These are phyloP conservation scores for Datnioides undecimradiatus DNA, from an alignment of 2,113 vertebrate species.

Conservation along the genomic window DNA sequence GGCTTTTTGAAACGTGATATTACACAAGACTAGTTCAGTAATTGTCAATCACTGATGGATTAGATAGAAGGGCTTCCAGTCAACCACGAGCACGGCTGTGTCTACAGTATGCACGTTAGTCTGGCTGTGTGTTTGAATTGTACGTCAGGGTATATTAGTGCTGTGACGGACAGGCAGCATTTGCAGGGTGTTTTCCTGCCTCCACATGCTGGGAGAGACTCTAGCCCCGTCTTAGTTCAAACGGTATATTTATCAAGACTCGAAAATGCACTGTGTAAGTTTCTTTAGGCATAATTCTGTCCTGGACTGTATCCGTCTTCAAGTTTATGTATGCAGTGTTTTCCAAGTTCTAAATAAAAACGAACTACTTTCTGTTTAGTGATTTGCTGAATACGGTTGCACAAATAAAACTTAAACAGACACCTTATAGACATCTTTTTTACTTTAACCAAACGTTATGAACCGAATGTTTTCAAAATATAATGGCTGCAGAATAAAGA, in stretches of 20 bases:
- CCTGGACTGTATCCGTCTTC: neutral
- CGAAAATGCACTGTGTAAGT: slow-evolving; percentile 14
- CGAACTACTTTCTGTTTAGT: neutral
- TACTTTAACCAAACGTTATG: no score
- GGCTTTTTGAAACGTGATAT: slow-evolving; percentile 5
- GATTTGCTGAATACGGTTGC: neutral
- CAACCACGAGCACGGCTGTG: slow-evolving; percentile 5
- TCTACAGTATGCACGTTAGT: slow-evolving; percentile 9
- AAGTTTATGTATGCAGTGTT: neutral
- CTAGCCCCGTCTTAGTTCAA: neutral
- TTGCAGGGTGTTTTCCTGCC: slow-evolving; percentile 32
- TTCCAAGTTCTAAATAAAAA: neutral
- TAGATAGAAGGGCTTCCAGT: slow-evolving; percentile 23
- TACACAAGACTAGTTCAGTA: slow-evolving; percentile 9
- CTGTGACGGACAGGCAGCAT: slow-evolving; percentile 48
- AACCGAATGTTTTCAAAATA: no score
- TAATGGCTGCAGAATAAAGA: no score
- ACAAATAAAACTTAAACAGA: neutral
- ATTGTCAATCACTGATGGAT: slow-evolving; percentile 36
- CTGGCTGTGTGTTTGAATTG: slow-evolving; percentile 42
- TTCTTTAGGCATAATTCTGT: slow-evolving; percentile 4
- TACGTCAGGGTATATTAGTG: slow-evolving; percentile 46
- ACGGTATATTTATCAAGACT: slow-evolving; percentile 8
- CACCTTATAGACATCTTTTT: no score
- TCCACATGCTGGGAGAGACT: slow-evolving; percentile 17